phyloP scores from a whole-genome alignment of 2,797 vertebrate species.

The Enteromius unitaeniatus region DNA sequence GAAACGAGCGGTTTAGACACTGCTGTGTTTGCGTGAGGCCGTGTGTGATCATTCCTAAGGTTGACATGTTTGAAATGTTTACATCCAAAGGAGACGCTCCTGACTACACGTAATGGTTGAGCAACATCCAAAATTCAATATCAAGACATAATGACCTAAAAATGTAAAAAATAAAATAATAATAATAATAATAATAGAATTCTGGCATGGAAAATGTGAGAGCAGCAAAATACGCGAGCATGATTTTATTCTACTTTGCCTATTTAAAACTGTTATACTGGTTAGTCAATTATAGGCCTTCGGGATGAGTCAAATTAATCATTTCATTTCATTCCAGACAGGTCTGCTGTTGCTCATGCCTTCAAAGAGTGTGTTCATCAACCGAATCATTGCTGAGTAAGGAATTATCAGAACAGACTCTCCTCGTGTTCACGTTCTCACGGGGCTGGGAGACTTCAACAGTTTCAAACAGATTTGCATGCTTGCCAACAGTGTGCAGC shows the following conservation, averaged over 20 bases:
- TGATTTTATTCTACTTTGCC: not conserved
- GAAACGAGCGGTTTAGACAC: not conserved
- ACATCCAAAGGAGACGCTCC: not conserved
- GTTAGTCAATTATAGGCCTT: not conserved
- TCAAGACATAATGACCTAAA: not conserved
- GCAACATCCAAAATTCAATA: not conserved
- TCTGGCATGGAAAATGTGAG: not conserved
- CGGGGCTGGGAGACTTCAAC: not conserved
- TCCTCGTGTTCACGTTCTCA: not conserved
- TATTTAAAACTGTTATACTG: not conserved
- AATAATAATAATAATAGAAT: too few relatives aligned
- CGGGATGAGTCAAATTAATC: not conserved
- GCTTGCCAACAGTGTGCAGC: not conserved
- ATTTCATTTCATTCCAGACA: not conserved
- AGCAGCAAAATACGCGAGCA: not conserved
- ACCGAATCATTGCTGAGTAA: slow-evolving; percentile 16
- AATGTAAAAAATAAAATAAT: not conserved
- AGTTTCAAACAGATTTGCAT: not conserved
- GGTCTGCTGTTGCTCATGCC: not conserved
- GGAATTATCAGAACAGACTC: not conserved
- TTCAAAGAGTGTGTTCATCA: not conserved
- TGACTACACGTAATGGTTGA: not conserved
- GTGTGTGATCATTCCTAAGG: not conserved
- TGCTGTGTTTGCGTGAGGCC: not conserved
- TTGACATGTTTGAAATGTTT: slow-evolving; percentile 32